Evolutionary conservation across 2,888 invertebrate genomes (phyloP).

Genomic region (Sphaerophoria taeniata): DNA sequence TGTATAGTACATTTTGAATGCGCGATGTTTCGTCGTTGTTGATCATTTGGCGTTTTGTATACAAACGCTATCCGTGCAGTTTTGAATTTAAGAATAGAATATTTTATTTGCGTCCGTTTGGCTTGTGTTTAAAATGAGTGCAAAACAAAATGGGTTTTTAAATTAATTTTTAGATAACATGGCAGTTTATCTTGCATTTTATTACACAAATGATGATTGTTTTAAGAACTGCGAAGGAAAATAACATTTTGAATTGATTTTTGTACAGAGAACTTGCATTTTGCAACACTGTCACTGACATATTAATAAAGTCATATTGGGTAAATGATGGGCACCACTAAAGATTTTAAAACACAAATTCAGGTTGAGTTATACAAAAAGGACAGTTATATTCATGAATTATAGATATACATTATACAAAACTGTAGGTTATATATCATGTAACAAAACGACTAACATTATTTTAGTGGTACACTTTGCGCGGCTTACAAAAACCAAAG

Average conservation of each 20-base stretch:
- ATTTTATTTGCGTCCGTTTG: constrained; percentile 62
- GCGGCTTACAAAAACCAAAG: too few species aligned
- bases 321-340: too few species aligned
- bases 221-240: constrained; percentile 33
- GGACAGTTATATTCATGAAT: too few species aligned
- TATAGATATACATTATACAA: too few species aligned
- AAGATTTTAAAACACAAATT: too few species aligned
- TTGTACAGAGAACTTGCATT: background rate
- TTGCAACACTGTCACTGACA: constrained; percentile 1
- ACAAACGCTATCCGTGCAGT: constrained; percentile 50
- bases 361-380: too few species aligned
- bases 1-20: background rate
- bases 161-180: constrained; percentile 41
- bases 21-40: constrained; percentile 7
- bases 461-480: too few species aligned
- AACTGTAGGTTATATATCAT: too few species aligned
- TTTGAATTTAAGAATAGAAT: constrained; percentile 67
- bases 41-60: constrained; percentile 31
- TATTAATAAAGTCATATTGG: background rate
- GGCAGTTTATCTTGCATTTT: constrained; percentile 42
- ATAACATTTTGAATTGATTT: constrained; percentile 23
- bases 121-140: constrained; percentile 65
- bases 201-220: constrained; percentile 46
- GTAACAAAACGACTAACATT: too few species aligned
- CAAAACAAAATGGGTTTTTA: constrained; percentile 53